Percentiles rank a stretch among this genome's conserved stretches.
Evolutionary conservation across 1,140 invertebrate species (phyloP).

Genomic region (Steinernema feltiae): DNA sequence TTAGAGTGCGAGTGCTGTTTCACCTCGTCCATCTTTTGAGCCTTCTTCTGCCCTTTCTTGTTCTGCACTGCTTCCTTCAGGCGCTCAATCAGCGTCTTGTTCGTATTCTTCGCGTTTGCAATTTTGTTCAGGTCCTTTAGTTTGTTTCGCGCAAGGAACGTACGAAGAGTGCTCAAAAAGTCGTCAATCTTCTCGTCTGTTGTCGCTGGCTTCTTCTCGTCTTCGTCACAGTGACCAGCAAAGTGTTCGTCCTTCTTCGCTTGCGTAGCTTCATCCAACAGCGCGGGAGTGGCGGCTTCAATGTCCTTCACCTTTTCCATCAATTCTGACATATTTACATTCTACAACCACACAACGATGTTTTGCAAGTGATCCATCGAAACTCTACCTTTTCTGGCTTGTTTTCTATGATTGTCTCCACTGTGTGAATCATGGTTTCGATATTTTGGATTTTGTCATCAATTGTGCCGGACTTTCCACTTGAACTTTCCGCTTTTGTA

Average conservation of each 20-base stretch:
- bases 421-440: slow-evolving; percentile 1
- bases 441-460: not conserved
- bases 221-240: not conserved
- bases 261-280: not conserved
- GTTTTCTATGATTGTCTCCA: not conserved
- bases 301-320: not conserved
- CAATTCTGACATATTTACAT: not conserved
- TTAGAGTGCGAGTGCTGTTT: not conserved
- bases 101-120: not conserved
- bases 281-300: not conserved
- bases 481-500: not conserved
- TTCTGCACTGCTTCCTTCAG: slow-evolving; percentile 3
- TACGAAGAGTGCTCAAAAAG: not conserved
- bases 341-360: no score
- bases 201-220: not conserved
- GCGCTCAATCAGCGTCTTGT: not conserved
- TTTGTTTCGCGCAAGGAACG: slow-evolving; percentile 3
- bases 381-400: not conserved
- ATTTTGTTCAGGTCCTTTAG: not conserved
- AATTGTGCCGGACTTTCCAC: not conserved
- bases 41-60: not conserved
- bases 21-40: not conserved
- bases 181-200: not conserved
- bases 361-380: no score
- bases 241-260: not conserved